Percentiles rank a stretch among this genome's conserved stretches.
These are phyloP conservation scores for Bradypus variegatus DNA, from an alignment of 2,797 vertebrate species.

Conservation along the genomic window DNA sequence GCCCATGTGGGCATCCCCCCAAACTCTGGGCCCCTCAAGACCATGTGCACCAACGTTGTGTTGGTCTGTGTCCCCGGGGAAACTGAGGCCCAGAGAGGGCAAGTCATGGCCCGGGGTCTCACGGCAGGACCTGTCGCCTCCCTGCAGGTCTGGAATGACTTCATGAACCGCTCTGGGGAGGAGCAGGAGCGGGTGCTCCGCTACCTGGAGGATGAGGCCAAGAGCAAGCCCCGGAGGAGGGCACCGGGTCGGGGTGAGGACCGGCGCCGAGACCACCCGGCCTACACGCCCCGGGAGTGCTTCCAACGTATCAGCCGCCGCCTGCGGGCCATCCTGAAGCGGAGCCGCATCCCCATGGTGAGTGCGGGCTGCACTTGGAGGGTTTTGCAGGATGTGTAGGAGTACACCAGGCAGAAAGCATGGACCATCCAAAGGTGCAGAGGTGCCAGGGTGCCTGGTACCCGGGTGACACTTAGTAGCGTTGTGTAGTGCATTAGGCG, in stretches of 20 bases:
- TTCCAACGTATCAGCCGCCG: slow-evolving; percentile 93
- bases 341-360: slow-evolving; percentile 89
- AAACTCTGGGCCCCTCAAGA: too few relatives aligned
- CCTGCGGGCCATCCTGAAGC: slow-evolving; percentile 83
- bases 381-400: not conserved
- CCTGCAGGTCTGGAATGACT: slow-evolving; percentile 91
- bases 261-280: slow-evolving; percentile 81
- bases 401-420: not conserved
- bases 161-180: slow-evolving; percentile 96
- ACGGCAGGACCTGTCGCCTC: not conserved
- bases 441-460: not conserved
- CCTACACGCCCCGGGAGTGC: slow-evolving; percentile 82
- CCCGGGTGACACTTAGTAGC: not conserved
- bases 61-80: not conserved
- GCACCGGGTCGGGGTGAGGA: slow-evolving; percentile 68
- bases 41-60: too few relatives aligned
- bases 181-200: slow-evolving; percentile 91
- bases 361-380: slow-evolving; percentile 14
- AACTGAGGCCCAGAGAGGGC: not conserved
- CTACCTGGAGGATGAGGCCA: slow-evolving; percentile 85
- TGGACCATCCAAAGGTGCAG: not conserved
- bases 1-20: not conserved
- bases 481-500: not conserved
- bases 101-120: not conserved
- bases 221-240: slow-evolving; percentile 75